phyloP scores from a whole-genome alignment of 2,888 invertebrate species.

The Stenchaetothrips biformis region DNA sequence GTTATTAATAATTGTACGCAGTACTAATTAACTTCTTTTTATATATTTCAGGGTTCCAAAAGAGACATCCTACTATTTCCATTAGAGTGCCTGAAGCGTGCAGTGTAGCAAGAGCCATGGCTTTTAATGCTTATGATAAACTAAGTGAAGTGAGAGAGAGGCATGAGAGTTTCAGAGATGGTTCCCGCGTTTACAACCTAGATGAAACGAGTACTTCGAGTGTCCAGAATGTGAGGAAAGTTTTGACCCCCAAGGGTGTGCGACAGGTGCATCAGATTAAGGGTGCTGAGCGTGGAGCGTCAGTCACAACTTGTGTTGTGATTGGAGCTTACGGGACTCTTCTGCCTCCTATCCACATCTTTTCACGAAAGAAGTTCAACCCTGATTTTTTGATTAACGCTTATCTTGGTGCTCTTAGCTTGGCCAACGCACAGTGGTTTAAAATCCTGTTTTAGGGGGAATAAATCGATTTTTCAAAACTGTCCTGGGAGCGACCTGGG shows the following conservation, averaged over 20 bases:
- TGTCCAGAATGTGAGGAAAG: constrained; percentile 43
- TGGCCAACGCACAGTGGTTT: constrained; percentile 42
- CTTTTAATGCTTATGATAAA: too few species aligned
- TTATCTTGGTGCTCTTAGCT: constrained; percentile 42
- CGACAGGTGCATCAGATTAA: constrained; percentile 48
- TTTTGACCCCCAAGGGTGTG: constrained; percentile 42
- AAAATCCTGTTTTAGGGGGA: too few species aligned
- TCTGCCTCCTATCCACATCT: constrained; percentile 43
- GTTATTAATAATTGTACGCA: too few species aligned
- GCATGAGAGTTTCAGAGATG: constrained; percentile 29
- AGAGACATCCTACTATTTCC: too few species aligned
- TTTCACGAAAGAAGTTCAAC: constrained; percentile 42
- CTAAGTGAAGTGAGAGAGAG: too few species aligned
- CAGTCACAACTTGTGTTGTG: constrained; percentile 42
- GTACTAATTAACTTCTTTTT: too few species aligned
- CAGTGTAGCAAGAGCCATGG: too few species aligned
- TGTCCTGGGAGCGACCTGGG: too few species aligned
- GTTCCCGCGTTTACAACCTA: constrained; percentile 42
- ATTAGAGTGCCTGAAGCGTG: too few species aligned
- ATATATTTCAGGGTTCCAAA: too few species aligned
- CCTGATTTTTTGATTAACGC: constrained; percentile 42
- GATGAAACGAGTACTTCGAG: constrained; percentile 46
- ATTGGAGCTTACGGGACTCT: constrained; percentile 40
- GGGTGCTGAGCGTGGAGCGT: constrained; percentile 43
- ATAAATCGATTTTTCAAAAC: too few species aligned